Percentiles rank a stretch among this genome's conserved stretches.
phyloP scores from a whole-genome alignment of 2,888 invertebrate genomes.

The Nezara viridula region DNA sequence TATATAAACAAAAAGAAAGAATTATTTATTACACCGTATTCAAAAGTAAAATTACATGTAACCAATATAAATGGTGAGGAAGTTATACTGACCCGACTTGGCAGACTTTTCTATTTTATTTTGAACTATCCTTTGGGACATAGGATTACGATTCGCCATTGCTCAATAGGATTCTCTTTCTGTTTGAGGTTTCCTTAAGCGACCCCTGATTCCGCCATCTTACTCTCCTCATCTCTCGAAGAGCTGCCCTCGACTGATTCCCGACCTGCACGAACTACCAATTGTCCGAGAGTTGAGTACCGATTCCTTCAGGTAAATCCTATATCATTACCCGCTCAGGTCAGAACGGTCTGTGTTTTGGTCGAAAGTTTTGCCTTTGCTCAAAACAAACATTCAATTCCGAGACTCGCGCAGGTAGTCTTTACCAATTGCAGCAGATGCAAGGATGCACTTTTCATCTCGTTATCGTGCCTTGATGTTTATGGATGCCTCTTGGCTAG shows the following conservation, averaged over 20 bases:
- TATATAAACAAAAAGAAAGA: too few relatives aligned
- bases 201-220: background rate
- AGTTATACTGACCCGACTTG: too few relatives aligned
- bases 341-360: slow-evolving; percentile 16
- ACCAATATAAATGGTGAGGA: too few relatives aligned
- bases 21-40: too few relatives aligned
- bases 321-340: slow-evolving; percentile 14
- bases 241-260: background rate
- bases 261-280: slow-evolving; percentile 48
- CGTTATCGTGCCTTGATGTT: background rate
- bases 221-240: background rate
- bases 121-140: too few relatives aligned
- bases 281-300: slow-evolving; percentile 40
- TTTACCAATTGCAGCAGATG: slow-evolving; percentile 30
- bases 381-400: slow-evolving; percentile 48
- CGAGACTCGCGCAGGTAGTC: background rate
- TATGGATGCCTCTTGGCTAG: background rate
- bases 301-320: slow-evolving; percentile 8
- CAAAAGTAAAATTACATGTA: too few relatives aligned
- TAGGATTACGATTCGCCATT: background rate
- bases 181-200: background rate
- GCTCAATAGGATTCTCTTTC: background rate
- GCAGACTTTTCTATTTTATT: too few relatives aligned
- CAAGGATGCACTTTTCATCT: slow-evolving; percentile 28
- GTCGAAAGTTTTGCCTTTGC: slow-evolving; percentile 6